phyloP scores from a whole-genome alignment of 2,113 vertebrate species.

The Eonycteris spelaea region DNA sequence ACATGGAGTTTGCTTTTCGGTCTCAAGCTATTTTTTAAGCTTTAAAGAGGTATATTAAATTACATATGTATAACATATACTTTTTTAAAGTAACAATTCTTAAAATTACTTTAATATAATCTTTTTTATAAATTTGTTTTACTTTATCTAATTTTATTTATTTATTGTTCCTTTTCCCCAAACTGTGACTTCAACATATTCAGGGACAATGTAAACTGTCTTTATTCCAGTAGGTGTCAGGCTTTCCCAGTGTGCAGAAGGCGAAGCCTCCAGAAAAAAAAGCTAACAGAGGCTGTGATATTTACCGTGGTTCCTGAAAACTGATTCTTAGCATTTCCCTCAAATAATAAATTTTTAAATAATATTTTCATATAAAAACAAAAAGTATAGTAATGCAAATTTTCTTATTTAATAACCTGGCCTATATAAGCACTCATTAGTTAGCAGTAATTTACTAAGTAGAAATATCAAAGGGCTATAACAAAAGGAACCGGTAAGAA shows the following conservation, averaged over 20 bases:
- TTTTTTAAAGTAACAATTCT: background rate
- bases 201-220: background rate
- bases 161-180: background rate
- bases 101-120: background rate
- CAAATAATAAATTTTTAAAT: background rate
- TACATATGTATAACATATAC: background rate
- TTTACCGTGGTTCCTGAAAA: background rate
- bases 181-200: background rate
- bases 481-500: background rate
- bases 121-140: background rate
- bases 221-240: conserved; percentile 62
- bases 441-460: background rate
- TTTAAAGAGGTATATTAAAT: background rate
- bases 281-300: background rate
- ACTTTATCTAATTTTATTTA: background rate
- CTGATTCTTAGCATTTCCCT: background rate
- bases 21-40: background rate
- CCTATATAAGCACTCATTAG: background rate
- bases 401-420: background rate
- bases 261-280: background rate
- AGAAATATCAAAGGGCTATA: background rate
- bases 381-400: background rate
- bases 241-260: background rate
- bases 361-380: background rate
- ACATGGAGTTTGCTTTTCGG: background rate